These are phyloP conservation scores for Pandemis heparana DNA, from an alignment of 2,888 invertebrate genomes.

Conservation along the genomic window DNA sequence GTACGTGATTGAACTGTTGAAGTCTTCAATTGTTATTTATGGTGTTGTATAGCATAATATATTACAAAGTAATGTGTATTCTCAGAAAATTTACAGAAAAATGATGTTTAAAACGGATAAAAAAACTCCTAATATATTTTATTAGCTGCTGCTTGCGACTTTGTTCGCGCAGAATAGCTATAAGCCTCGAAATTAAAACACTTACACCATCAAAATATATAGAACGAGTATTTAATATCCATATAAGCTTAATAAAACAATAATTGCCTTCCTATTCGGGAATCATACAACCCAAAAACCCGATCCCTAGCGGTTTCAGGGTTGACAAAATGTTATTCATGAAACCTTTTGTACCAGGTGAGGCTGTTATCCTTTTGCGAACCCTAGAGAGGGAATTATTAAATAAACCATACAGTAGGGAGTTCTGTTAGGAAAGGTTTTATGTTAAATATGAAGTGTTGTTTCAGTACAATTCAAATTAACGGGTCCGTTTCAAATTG, in stretches of 20 bases:
- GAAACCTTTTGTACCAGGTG: slow-evolving; percentile 74
- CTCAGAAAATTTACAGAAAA: not conserved
- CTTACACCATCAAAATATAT: not conserved
- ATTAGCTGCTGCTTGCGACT: no score
- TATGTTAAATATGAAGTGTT: slow-evolving; percentile 28
- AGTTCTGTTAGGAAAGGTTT: slow-evolving; percentile 22
- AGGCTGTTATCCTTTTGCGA: slow-evolving; percentile 60
- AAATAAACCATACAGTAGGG: slow-evolving; percentile 32
- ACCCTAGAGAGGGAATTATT: slow-evolving; percentile 27
- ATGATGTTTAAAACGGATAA: not conserved
- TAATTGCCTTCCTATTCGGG: slow-evolving; percentile 13
- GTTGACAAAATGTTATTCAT: slow-evolving; percentile 62
- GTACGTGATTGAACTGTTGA: not conserved
- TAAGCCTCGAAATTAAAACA: not conserved
- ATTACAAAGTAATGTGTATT: not conserved
- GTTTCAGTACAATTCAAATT: slow-evolving; percentile 24
- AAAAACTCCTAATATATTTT: not conserved
- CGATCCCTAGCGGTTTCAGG: slow-evolving; percentile 55
- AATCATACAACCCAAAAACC: slow-evolving; percentile 17
- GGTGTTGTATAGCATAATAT: not conserved
- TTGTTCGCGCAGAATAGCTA: no score
- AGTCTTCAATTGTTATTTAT: not conserved
- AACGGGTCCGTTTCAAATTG: slow-evolving; percentile 1
- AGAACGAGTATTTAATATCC: not conserved
- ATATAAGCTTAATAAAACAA: slow-evolving; percentile 7